Conservation (phyloP, 1,140 invertebrate species). For the Caenorhabditis latens region DNA sequence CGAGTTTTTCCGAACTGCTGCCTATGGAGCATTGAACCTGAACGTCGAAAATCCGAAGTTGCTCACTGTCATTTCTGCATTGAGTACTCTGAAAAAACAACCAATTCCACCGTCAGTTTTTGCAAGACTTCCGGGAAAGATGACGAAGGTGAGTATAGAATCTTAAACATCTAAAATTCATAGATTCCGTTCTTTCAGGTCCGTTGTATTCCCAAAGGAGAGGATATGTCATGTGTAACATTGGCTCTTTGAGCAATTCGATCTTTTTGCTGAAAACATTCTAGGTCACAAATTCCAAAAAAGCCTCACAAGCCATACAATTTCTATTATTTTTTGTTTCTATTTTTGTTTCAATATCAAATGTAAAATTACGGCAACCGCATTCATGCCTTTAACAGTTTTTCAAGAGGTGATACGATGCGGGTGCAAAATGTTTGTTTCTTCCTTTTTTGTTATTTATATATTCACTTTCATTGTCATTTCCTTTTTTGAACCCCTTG, state of each 20-base stretch:
- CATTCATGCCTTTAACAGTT: constrained; percentile 34
- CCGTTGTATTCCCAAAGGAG: constrained; percentile 39
- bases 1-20: constrained; percentile 61
- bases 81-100: constrained; percentile 14
- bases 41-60: constrained; percentile 39
- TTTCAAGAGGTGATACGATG: neutral
- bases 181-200: constrained; percentile 39
- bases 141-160: constrained; percentile 38
- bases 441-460: constrained; percentile 6
- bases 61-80: neutral
- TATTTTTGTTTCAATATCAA: neutral
- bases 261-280: neutral
- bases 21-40: constrained; percentile 60
- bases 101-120: constrained; percentile 6
- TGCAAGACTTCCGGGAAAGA: constrained; percentile 37
- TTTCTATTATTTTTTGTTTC: neutral
- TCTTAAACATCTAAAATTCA: neutral
- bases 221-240: constrained; percentile 40
- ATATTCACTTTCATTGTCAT: neutral
- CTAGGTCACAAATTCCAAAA: neutral
- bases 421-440: neutral
- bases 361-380: neutral
- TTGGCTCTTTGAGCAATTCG: neutral
- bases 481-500: neutral
- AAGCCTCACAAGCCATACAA: neutral